These are phyloP conservation scores for Myotis pilosus DNA, from an alignment of 2,797 vertebrate genomes.

Conservation along the genomic window DNA sequence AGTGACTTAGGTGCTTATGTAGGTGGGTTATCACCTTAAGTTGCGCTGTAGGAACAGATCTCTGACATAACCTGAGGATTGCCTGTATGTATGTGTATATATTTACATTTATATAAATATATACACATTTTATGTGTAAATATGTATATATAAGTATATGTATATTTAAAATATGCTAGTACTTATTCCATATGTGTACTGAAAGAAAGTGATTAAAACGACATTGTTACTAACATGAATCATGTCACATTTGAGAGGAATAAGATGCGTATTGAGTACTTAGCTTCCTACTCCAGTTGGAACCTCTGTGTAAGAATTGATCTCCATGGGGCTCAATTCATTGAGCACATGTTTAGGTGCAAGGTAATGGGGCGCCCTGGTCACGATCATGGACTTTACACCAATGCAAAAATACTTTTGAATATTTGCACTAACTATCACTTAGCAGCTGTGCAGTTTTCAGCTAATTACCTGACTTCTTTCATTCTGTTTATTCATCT, in stretches of 20 bases:
- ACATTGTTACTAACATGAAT: background rate
- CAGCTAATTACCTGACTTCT: background rate
- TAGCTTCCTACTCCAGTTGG: background rate
- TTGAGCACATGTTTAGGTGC: fast-evolving
- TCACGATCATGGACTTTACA: background rate
- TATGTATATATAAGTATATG: too few species aligned
- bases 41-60: too few species aligned
- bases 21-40: too few species aligned
- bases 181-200: background rate
- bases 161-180: background rate
- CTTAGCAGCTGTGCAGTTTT: background rate
- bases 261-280: background rate
- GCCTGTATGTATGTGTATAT: background rate
- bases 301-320: background rate
- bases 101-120: too few species aligned
- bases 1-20: too few species aligned
- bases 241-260: background rate
- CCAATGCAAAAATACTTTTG: background rate
- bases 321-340: background rate
- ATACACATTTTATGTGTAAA: too few species aligned
- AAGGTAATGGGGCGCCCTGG: background rate
- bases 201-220: background rate
- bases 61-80: too few species aligned
- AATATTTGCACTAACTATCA: background rate
- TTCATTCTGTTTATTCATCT: background rate